These are phyloP conservation scores for Dryobota labecula DNA, from an alignment of 2,888 invertebrate species.

Conservation along the genomic window DNA sequence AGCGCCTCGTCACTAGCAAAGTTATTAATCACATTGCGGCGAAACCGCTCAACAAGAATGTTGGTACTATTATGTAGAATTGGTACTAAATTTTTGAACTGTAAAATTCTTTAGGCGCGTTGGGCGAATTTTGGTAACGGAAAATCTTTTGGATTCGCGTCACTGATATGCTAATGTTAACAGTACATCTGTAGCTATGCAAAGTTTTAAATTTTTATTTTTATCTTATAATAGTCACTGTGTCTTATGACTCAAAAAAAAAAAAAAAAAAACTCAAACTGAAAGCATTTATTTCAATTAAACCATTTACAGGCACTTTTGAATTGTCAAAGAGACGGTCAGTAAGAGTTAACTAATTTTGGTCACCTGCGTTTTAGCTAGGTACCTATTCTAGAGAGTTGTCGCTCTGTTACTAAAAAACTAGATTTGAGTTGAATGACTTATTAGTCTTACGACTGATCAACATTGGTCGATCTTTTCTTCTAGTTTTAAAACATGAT, in stretches of 20 bases:
- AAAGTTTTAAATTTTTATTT: no score
- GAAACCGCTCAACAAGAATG: constrained; percentile 66
- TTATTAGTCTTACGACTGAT: background rate
- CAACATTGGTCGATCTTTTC: background rate
- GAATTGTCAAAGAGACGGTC: no score
- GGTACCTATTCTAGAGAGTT: background rate
- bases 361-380: constrained; percentile 4
- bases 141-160: no score
- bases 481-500: no score
- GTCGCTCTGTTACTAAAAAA: constrained; percentile 11
- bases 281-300: no score
- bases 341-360: constrained; percentile 20
- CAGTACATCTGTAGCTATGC: no score
- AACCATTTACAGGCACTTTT: no score
- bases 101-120: no score
- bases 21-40: constrained; percentile 75
- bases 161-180: no score
- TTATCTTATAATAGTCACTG: constrained; percentile 21
- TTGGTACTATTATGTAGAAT: constrained; percentile 59
- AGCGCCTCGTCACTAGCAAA: constrained; percentile 70
- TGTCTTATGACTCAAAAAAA: constrained; percentile 61
- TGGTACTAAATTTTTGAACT: constrained; percentile 17
- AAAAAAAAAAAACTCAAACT: no score
- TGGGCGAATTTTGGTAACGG: background rate
- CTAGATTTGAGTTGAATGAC: background rate